Evolutionary conservation across 1,140 invertebrate genomes (phyloP).

Genomic region (Macrostomum lignano): DNA sequence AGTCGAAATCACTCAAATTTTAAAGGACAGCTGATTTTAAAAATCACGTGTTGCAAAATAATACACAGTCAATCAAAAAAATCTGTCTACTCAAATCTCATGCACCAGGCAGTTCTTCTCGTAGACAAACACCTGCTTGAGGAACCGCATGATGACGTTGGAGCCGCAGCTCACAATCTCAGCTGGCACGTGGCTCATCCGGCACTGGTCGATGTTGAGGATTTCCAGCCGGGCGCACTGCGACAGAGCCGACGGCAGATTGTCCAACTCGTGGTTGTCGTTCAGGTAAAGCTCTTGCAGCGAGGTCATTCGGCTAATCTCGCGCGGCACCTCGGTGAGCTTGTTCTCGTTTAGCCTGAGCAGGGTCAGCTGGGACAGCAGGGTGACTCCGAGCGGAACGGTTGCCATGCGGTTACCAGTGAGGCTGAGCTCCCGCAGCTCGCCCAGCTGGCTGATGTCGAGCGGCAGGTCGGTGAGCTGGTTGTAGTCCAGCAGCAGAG

Average conservation of each 20-base stretch:
- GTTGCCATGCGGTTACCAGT: constrained; percentile 88
- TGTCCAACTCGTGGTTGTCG: constrained; percentile 79
- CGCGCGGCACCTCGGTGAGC: constrained; percentile 66
- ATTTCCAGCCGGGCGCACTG: constrained; percentile 83
- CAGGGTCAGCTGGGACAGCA: too few species aligned
- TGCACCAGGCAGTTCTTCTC: too few species aligned
- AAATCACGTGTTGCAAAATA: too few species aligned
- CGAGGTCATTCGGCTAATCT: constrained; percentile 48
- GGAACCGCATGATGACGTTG: constrained; percentile 74
- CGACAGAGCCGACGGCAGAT: constrained; percentile 80
- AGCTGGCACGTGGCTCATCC: constrained; percentile 68
- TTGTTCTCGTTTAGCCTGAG: constrained; percentile 89
- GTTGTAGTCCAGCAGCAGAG: constrained; percentile 79
- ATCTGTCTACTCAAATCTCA: too few species aligned
- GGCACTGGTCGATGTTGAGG: constrained; percentile 98
- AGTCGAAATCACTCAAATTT: too few species aligned
- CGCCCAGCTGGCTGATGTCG: constrained; percentile 58
- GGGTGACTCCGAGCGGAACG: too few species aligned
- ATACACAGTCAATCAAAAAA: too few species aligned
- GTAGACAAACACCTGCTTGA: too few species aligned
- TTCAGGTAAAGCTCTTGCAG: constrained; percentile 84
- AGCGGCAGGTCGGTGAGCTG: constrained; percentile 58
- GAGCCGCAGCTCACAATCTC: constrained; percentile 81
- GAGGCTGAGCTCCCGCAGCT: constrained; percentile 61
- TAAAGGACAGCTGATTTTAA: too few species aligned